phyloP scores from a whole-genome alignment of 2,888 invertebrate genomes.

The Notocelia uddmanniana region DNA sequence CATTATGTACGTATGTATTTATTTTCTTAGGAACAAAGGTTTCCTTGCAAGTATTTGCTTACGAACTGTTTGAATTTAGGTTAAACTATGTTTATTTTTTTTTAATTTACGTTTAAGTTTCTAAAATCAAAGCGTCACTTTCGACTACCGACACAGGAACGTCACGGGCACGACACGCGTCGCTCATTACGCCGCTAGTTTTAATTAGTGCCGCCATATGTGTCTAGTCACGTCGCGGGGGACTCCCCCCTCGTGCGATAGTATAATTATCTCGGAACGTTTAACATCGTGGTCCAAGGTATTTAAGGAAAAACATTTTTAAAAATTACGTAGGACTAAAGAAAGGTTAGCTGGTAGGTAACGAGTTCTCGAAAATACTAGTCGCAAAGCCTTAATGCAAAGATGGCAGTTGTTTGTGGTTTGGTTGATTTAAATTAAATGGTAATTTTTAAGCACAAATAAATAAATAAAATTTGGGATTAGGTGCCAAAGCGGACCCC shows the following conservation, averaged over 20 bases:
- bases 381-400: no score
- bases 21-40: no score
- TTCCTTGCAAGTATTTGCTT: no score
- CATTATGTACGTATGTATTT: no score
- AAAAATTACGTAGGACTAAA: neutral
- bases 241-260: conserved; percentile 62
- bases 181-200: conserved; percentile 55
- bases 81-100: neutral
- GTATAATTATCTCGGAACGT: conserved; percentile 78
- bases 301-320: conserved; percentile 27
- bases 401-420: neutral
- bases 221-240: conserved; percentile 76
- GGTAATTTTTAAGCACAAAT: no score
- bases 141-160: conserved; percentile 17
- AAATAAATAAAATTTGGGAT: no score
- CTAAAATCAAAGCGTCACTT: conserved; percentile 12
- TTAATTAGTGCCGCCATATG: conserved; percentile 83
- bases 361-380: no score
- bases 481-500: no score
- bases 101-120: neutral
- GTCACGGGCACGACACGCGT: conserved; percentile 41
- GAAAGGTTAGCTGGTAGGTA: no score
- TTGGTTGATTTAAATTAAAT: no score
- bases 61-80: no score
- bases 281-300: conserved; percentile 55